Base-by-base conservation (phyloP, 2,113 vertebrate genomes). In the Phasianus colchicus region DNA sequence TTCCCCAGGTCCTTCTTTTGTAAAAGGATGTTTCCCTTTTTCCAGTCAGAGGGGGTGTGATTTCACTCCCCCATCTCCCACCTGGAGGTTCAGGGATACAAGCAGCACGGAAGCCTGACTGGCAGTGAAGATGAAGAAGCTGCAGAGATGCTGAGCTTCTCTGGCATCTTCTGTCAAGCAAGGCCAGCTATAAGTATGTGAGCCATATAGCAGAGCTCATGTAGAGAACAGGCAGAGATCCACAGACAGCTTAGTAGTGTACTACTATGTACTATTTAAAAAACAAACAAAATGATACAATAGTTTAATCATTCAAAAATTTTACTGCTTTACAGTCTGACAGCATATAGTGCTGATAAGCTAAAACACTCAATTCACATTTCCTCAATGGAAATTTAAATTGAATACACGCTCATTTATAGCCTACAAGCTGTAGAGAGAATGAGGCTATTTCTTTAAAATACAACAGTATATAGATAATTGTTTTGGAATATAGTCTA, bases 321-420 rank as follows among this genome's bases (percentile, higher is more conserved):
- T 94, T 89, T 89, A 94, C 89, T 92, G 86, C 88, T 93, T 89
- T 92, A 88, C 96, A 92, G 3, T 81, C 92, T 71, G 83, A 74
- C 88, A 96, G 83, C 83, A 85, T 80, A 85, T 5, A 91, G 92
- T 76, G 93, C 92, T 63, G 83, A 50, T 66, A 82, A 1, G 43
- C 86, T 87, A 79, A 52, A 86, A 79, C 80, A 87, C 83, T 84
- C 91, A 71, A 12, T 91, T 52, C 66, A 32, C 16, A 52, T 86
- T 92, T 95, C 81, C 91, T 83, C 72, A 61, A 88, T 16, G 92
- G 95, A 93, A 96, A 94, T 81, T 86, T 85, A 71, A 94, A 67
- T 30, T 16, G 85, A 93, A 85, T 55, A 30, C n/a, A 92, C 84
- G 76, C 29, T 75, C 48, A 42, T 77, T 92, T 90, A 80, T 63